Conservation (phyloP, 1,140 invertebrate species). For the Neotoxoptera formosana region DNA sequence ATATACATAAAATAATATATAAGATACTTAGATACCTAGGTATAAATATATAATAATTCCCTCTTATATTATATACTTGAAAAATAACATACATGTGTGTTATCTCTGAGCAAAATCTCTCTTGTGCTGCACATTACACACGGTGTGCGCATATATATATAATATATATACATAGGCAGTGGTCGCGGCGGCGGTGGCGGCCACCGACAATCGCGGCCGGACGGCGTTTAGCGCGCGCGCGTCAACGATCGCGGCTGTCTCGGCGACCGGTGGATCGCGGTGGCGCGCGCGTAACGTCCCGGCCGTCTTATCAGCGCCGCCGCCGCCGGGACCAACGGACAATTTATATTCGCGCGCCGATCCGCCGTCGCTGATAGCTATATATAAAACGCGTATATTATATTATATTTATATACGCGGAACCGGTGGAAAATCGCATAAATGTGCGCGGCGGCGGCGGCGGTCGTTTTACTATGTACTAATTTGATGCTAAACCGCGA, state of each 20-base stretch:
- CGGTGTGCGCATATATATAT: too few species aligned
- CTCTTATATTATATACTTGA: too few species aligned
- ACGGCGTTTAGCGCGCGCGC: conserved; percentile 19
- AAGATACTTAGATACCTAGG: too few species aligned
- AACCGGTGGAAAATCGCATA: not conserved
- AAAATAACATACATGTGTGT: not conserved
- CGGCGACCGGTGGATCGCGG: not conserved
- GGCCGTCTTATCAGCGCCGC: not conserved
- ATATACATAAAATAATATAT: not conserved
- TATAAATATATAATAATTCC: not conserved
- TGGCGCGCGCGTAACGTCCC: not conserved
- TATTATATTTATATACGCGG: not conserved
- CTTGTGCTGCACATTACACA: not conserved
- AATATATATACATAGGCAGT: not conserved
- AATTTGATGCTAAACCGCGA: conserved; percentile 32
- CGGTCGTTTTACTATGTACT: not conserved
- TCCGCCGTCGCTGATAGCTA: conserved; percentile 16
- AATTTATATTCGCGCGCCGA: not conserved
- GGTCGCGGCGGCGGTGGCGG: not conserved
- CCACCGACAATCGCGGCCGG: not conserved
- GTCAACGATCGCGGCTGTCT: conserved; percentile 8
- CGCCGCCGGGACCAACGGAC: not conserved
- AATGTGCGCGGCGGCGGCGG: not conserved
- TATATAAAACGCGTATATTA: not conserved
- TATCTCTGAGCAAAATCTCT: not conserved